Evolutionary conservation across 2,113 vertebrate genomes (phyloP).

Genomic region (Typhlomys cinereus): DNA sequence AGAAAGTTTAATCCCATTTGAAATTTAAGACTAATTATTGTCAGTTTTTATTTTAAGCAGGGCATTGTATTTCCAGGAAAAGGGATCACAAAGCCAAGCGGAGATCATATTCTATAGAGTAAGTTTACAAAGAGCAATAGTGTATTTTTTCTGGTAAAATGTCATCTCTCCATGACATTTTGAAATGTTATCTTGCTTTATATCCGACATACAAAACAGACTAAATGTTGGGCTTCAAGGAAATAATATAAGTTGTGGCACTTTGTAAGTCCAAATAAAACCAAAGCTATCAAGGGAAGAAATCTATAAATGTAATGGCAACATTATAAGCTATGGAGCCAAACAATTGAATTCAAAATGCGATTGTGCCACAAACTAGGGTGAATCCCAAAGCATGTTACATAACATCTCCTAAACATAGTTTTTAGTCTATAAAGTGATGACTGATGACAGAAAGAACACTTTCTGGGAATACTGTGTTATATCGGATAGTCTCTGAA

Average conservation of each 20-base stretch:
- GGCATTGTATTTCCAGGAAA: neutral
- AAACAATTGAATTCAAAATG: neutral
- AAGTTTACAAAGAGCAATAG: neutral
- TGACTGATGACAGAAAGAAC: neutral
- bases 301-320: neutral
- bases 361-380: neutral
- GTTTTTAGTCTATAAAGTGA: neutral
- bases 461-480: neutral
- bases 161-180: neutral
- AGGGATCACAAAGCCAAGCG: neutral
- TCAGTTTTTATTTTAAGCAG: neutral
- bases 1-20: neutral
- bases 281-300: neutral
- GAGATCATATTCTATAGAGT: neutral
- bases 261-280: neutral
- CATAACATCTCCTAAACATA: neutral
- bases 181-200: neutral
- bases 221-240: neutral
- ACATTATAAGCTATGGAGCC: neutral
- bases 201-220: neutral
- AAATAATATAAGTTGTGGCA: neutral
- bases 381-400: neutral
- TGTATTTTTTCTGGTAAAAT: neutral
- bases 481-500: neutral
- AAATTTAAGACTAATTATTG: slow-evolving; percentile 2